Evolutionary conservation across 2,797 vertebrate species (phyloP).

Genomic region (Gymnocypris eckloni): DNA sequence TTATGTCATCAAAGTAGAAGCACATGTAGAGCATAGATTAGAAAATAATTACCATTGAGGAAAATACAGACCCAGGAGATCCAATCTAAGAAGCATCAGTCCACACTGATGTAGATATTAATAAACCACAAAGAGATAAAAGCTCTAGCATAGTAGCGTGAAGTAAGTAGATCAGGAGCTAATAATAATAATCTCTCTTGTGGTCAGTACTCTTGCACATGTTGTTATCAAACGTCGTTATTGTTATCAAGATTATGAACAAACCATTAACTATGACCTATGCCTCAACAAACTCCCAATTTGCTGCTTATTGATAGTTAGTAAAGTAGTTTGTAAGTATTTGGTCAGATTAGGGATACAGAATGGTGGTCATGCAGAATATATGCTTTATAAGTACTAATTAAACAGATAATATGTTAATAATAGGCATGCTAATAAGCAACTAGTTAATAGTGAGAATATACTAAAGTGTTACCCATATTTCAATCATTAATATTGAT

Average conservation of each 20-base stretch:
- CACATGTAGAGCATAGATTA: constrained; percentile 20
- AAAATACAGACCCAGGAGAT: constrained; percentile 41
- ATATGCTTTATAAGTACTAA: too few relatives aligned
- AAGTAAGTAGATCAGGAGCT: constrained; percentile 4
- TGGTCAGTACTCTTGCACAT: not conserved
- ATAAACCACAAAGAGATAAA: constrained; percentile 18
- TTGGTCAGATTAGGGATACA: too few relatives aligned
- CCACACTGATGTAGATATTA: constrained; percentile 44
- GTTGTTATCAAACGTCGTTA: not conserved
- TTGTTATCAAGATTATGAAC: not conserved
- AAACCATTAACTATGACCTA: too few relatives aligned
- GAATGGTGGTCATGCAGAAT: too few relatives aligned
- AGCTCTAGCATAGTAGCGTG: not conserved
- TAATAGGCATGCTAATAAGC: too few relatives aligned
- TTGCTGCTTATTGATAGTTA: too few relatives aligned
- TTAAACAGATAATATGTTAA: too few relatives aligned
- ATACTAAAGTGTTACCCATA: too few relatives aligned
- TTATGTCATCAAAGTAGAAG: constrained; percentile 49
- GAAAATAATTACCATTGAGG: constrained; percentile 42
- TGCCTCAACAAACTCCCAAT: too few relatives aligned
- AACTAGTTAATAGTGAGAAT: too few relatives aligned
- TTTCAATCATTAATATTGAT: not conserved
- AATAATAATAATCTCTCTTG: constrained; percentile 12
- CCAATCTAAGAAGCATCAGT: constrained; percentile 39
- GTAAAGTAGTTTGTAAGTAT: too few relatives aligned